Evolutionary conservation across 2,888 invertebrate species (phyloP), one percentile per base, ranked within the genome.

Genomic region (Fabriciana adippe): DNA sequence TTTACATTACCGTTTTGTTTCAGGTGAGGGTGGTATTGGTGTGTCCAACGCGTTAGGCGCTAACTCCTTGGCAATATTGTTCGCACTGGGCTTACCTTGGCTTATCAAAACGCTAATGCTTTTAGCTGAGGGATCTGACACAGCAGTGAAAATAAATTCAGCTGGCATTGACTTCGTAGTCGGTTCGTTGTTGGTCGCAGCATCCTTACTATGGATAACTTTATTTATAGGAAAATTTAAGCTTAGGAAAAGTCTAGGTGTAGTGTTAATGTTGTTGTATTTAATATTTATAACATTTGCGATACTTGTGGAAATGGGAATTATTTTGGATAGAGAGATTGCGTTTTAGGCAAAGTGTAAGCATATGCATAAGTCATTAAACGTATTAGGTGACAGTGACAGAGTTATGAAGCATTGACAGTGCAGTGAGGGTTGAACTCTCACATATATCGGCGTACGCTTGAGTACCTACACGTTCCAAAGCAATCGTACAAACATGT

Each of bases 11-110:
- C 2, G 0, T 50, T 77, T 77, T 72, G 90, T 91, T 55, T 2
- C 80, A 97, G 97, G 97, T 72, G 95, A 96, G 84, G 97, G 96
- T 15, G 96, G 96, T 35, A 97, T 97, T 92, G 97, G 97, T 0
- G 96, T 97, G 26, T 97, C 97, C 8, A 97, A 97, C 79, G 96
- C 97, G 0, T 85, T 97, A 13, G 97, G 97, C 1, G 97, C 97
- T 0, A 97, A 97, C 80, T 97, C 97, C 0, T 89, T 97, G 80
- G 97, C 97, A 68, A 97, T 97, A 66, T 87, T 97, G 2, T 93
- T 97, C 62, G 97, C 97, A 2, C 88, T 97, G 55, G 97, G 97
- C 1, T 82, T 97, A 31, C 97, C 97, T 0, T 98, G 97, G 97
- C 94, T 97, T 66, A 95, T 97, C 74, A 96, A 95, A 82, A 95